phyloP scores from a whole-genome alignment of 2,797 vertebrate species.

The Lithobates sylvaticus region DNA sequence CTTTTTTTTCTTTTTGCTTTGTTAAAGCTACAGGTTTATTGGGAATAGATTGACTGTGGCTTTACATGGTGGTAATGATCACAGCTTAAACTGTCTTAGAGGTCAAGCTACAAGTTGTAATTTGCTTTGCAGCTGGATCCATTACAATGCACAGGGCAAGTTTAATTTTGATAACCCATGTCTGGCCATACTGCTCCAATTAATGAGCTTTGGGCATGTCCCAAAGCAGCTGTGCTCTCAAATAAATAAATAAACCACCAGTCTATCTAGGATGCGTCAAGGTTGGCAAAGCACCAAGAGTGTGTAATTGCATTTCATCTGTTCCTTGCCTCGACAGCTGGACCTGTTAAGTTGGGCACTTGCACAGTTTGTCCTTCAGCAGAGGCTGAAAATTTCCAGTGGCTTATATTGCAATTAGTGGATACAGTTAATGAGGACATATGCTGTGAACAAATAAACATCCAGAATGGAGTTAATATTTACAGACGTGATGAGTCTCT shows the following conservation, averaged over 20 bases:
- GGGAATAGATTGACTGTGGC: neutral
- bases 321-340: slow-evolving; percentile 75
- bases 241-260: slow-evolving; percentile 66
- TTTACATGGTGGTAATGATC: slow-evolving; percentile 17
- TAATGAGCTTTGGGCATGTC: slow-evolving; percentile 52
- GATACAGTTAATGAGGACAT: slow-evolving; percentile 78
- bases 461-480: slow-evolving; percentile 75
- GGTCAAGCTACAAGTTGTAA: slow-evolving; percentile 50
- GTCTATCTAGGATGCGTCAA: slow-evolving; percentile 71
- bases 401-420: slow-evolving; percentile 62
- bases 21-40: neutral
- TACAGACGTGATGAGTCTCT: slow-evolving; percentile 73
- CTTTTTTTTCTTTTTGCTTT: neutral
- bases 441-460: slow-evolving; percentile 76
- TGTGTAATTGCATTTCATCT: slow-evolving; percentile 71
- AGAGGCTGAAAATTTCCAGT: slow-evolving; percentile 47
- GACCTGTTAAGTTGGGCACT: slow-evolving; percentile 66
- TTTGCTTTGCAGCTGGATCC: slow-evolving; percentile 29
- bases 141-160: slow-evolving; percentile 49
- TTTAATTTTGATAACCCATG: slow-evolving; percentile 58
- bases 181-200: slow-evolving; percentile 51
- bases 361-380: slow-evolving; percentile 63
- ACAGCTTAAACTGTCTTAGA: slow-evolving; percentile 12
- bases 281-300: slow-evolving; percentile 72
- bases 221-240: slow-evolving; percentile 65